Conservation (phyloP, 2,113 vertebrate species). For the Bambusicola thoracicus region DNA sequence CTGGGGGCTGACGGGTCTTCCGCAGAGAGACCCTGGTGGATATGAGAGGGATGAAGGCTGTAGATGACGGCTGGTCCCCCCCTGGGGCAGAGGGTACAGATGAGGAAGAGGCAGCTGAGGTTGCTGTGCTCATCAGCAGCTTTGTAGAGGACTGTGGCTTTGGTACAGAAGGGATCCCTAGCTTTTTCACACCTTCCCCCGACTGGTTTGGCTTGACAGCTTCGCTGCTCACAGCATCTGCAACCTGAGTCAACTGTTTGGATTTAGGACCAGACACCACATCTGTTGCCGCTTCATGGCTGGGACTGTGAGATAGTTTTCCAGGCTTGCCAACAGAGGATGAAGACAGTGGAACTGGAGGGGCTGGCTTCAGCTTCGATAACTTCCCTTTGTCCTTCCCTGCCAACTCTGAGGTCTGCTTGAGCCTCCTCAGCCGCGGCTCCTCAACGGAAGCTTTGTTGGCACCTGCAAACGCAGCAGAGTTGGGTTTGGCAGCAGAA, state of each 20-base stretch:
- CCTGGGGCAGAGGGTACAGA: constrained; percentile 23
- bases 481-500: constrained; percentile 71
- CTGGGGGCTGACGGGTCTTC: constrained; percentile 90
- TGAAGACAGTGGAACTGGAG: constrained; percentile 84
- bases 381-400: constrained; percentile 88
- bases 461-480: constrained; percentile 73
- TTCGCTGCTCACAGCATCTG: constrained; percentile 75
- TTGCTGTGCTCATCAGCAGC: constrained; percentile 46
- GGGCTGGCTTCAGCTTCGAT: constrained; percentile 90
- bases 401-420: constrained; percentile 77
- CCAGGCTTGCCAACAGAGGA: constrained; percentile 76
- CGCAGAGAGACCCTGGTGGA: constrained; percentile 91
- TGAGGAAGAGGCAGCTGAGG: constrained; percentile 47
- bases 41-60: constrained; percentile 91
- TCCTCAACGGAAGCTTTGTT: constrained; percentile 82
- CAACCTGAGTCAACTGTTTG: constrained; percentile 71
- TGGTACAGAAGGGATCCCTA: constrained; percentile 76
- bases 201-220: constrained; percentile 72
- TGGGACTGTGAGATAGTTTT: constrained; percentile 82
- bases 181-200: constrained; percentile 83
- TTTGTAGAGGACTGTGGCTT: constrained; percentile 86
- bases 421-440: constrained; percentile 85
- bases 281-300: constrained; percentile 81
- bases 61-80: constrained; percentile 76
- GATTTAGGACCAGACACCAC: constrained; percentile 74